These are phyloP conservation scores for Netelia melanura DNA, from an alignment of 2,888 invertebrate species.

Conservation along the genomic window DNA sequence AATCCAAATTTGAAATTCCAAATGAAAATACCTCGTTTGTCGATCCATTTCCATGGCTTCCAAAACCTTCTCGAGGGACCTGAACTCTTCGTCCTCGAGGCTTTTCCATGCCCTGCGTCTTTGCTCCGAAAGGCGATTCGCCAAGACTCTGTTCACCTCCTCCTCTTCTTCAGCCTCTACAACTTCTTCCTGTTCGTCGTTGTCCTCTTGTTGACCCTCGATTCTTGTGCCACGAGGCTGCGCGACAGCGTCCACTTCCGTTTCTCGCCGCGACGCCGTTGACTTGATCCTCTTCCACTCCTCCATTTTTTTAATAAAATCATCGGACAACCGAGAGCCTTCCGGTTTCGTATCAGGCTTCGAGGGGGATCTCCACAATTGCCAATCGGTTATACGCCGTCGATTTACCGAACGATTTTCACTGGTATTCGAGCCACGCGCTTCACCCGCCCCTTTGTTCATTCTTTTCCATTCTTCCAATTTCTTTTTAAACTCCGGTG, in stretches of 20 bases:
- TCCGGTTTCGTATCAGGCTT: slow-evolving; percentile 73
- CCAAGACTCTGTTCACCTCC: slow-evolving; percentile 75
- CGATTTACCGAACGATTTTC: slow-evolving; percentile 75
- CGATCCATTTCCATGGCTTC: slow-evolving; percentile 88
- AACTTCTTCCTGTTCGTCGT: slow-evolving; percentile 66
- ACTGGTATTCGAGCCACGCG: slow-evolving; percentile 71
- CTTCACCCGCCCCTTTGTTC: slow-evolving; percentile 85
- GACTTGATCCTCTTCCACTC: slow-evolving; percentile 94
- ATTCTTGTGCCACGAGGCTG: slow-evolving; percentile 76
- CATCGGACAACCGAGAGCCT: slow-evolving; percentile 85
- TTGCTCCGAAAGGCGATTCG: slow-evolving; percentile 69
- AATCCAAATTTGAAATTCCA: neutral
- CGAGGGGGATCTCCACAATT: slow-evolving; percentile 87
- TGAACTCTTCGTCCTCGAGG: slow-evolving; percentile 86
- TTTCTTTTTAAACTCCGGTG: slow-evolving; percentile 93
- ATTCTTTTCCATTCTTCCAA: slow-evolving; percentile 94
- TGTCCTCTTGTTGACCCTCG: slow-evolving; percentile 46
- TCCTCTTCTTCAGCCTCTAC: slow-evolving; percentile 45
- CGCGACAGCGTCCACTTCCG: slow-evolving; percentile 84
- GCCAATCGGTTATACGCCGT: slow-evolving; percentile 87
- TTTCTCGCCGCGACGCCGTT: slow-evolving; percentile 86
- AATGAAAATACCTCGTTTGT: slow-evolving; percentile 86
- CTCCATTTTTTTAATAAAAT: slow-evolving; percentile 93
- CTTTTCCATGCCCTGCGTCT: slow-evolving; percentile 70
- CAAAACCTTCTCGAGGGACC: slow-evolving; percentile 87